phyloP scores from a whole-genome alignment of 2,888 invertebrate genomes.

The Pristionchus mayeri region DNA sequence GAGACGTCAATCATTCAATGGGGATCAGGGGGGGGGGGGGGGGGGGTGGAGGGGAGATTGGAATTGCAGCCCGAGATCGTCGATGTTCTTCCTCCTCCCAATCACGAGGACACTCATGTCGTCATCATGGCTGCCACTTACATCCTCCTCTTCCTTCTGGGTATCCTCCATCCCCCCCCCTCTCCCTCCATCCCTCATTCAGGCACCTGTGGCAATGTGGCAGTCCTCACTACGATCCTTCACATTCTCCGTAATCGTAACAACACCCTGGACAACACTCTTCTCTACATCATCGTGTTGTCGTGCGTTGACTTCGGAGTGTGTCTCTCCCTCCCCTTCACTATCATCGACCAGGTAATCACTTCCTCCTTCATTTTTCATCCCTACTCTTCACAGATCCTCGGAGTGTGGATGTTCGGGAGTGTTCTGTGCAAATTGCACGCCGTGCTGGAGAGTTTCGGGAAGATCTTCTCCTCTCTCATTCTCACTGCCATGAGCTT shows the following conservation, averaged over 20 bases:
- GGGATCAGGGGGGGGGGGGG: no score
- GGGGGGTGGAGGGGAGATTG: no score
- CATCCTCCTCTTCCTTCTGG: slow-evolving; percentile 71
- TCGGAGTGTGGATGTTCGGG: slow-evolving; percentile 76
- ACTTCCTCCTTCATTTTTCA: no score
- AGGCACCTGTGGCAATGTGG: slow-evolving; percentile 74
- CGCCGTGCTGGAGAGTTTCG: slow-evolving; percentile 75
- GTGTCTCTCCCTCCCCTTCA: slow-evolving; percentile 72
- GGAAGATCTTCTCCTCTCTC: slow-evolving; percentile 72
- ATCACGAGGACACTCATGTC: slow-evolving; percentile 72
- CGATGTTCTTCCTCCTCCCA: slow-evolving; percentile 74
- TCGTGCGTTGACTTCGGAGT: slow-evolving; percentile 75
- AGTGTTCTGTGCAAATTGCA: slow-evolving; percentile 73
- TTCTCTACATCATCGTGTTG: slow-evolving; percentile 73
- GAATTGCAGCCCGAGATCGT: background rate
- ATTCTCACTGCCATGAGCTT: slow-evolving; percentile 73
- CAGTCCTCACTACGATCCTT: slow-evolving; percentile 72
- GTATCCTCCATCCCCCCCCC: slow-evolving; percentile 35
- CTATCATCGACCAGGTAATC: slow-evolving; percentile 74
- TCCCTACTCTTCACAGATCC: no score
- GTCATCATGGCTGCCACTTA: slow-evolving; percentile 74
- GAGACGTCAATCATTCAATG: no score
- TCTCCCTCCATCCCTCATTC: no score
- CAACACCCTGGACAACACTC: slow-evolving; percentile 71
- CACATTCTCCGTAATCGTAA: slow-evolving; percentile 68